A percentile compares a stretch with the other conserved stretches of the same genome.
Conservation (phyloP, 2,888 invertebrate species). For the Polymixis flavicincta region DNA sequence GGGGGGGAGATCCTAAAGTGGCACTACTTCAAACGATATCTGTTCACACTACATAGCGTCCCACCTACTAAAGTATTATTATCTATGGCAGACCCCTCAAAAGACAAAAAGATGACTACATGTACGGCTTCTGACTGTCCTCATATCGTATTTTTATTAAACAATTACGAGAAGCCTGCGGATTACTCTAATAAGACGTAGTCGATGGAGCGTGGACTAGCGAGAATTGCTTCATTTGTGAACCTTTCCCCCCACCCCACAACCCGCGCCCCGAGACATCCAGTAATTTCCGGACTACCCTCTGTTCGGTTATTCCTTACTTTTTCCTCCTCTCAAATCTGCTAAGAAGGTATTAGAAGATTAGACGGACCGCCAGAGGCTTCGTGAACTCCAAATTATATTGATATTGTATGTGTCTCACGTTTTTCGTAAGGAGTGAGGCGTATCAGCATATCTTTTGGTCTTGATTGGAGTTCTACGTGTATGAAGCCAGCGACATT, state of each 20-base stretch:
- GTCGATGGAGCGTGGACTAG: conserved; percentile 63
- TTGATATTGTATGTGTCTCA: conserved; percentile 66
- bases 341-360: conserved; percentile 67
- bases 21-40: not conserved
- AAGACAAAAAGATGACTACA: conserved; percentile 8
- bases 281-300: conserved; percentile 68
- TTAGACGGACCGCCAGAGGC: conserved; percentile 63
- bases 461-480: conserved; percentile 47
- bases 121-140: conserved; percentile 32
- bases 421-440: conserved; percentile 55
- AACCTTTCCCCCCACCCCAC: conserved; percentile 33
- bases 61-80: conserved; percentile 1
- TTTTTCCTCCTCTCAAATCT: conserved; percentile 64
- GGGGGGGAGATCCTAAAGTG: too few species aligned
- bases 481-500: conserved; percentile 22
- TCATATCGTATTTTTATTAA: conserved; percentile 59
- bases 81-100: not conserved
- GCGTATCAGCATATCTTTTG: conserved; percentile 51
- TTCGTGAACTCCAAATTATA: conserved; percentile 63
- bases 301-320: conserved; percentile 65
- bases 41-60: not conserved
- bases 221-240: conserved; percentile 69
- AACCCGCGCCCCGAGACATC: conserved; percentile 46
- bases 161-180: conserved; percentile 56
- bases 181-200: conserved; percentile 65